Evolutionary conservation across 2,888 invertebrate species (phyloP).

Genomic region (Chrysolina oricalcia): DNA sequence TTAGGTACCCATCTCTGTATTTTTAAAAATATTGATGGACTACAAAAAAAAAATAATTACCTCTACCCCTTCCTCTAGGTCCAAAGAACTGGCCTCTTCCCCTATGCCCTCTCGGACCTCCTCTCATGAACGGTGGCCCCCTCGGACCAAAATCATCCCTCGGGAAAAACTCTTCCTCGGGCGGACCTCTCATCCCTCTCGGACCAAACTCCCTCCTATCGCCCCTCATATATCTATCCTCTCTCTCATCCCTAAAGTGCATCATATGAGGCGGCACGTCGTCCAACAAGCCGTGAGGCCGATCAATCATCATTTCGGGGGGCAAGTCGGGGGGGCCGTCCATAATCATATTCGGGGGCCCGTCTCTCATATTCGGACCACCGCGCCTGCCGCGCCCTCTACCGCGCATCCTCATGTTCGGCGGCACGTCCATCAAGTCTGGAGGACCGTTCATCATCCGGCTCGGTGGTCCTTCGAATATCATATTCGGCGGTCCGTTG

Average conservation of each 20-base stretch:
- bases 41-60: conserved; percentile 21
- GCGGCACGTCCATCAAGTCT: conserved; percentile 38
- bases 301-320: conserved; percentile 43
- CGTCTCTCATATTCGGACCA: conserved; percentile 38
- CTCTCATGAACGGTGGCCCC: conserved; percentile 58
- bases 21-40: not conserved
- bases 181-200: conserved; percentile 53
- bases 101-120: conserved; percentile 51
- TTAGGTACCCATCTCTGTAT: conserved; percentile 22
- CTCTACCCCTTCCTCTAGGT: conserved; percentile 44
- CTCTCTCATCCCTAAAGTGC: conserved; percentile 47
- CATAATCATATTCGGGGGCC: conserved; percentile 46
- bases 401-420: conserved; percentile 43
- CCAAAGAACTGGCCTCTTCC: conserved; percentile 40
- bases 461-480: conserved; percentile 40
- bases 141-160: conserved; percentile 60
- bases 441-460: conserved; percentile 39
- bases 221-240: conserved; percentile 61
- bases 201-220: conserved; percentile 61
- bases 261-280: conserved; percentile 43
- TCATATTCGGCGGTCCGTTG: conserved; percentile 46
- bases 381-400: conserved; percentile 39
- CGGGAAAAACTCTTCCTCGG: conserved; percentile 58
- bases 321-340: conserved; percentile 44
- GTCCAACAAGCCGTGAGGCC: conserved; percentile 41